Conservation (phyloP, 2,888 invertebrate genomes). For the Cyclophora punctaria region DNA sequence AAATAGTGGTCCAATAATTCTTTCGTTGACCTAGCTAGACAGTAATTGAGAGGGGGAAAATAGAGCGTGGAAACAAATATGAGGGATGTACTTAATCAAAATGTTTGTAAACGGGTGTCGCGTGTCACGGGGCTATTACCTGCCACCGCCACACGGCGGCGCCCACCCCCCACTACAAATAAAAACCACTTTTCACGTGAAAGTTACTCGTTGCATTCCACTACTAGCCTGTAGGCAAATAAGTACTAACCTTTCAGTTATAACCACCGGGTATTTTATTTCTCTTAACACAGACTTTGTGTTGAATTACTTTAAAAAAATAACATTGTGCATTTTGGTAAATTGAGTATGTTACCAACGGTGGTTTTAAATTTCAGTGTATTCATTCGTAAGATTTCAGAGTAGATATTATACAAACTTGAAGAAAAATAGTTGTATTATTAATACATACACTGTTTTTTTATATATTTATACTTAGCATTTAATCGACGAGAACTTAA, state of each 20-base stretch:
- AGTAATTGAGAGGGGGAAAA: constrained; percentile 47
- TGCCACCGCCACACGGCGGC: constrained; percentile 25
- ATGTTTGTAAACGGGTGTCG: constrained; percentile 67
- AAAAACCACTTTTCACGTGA: constrained; percentile 28
- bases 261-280: too few species aligned
- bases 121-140: constrained; percentile 59
- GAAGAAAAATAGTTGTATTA: too few species aligned
- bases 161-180: constrained; percentile 26
- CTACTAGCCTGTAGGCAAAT: constrained; percentile 10
- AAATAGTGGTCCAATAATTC: constrained; percentile 15
- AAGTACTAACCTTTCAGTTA: constrained; percentile 4
- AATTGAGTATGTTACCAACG: too few species aligned
- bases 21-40: constrained; percentile 15
- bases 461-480: too few species aligned
- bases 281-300: too few species aligned
- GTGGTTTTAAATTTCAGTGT: too few species aligned
- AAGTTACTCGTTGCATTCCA: constrained; percentile 20
- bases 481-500: too few species aligned
- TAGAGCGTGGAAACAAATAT: constrained; percentile 59
- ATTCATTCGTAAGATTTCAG: too few species aligned
- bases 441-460: too few species aligned
- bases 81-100: constrained; percentile 55
- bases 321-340: too few species aligned
- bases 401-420: too few species aligned
- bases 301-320: too few species aligned